Evolutionary conservation across 2,113 vertebrate genomes (phyloP).

Genomic region (Nesospiza acunhae): DNA sequence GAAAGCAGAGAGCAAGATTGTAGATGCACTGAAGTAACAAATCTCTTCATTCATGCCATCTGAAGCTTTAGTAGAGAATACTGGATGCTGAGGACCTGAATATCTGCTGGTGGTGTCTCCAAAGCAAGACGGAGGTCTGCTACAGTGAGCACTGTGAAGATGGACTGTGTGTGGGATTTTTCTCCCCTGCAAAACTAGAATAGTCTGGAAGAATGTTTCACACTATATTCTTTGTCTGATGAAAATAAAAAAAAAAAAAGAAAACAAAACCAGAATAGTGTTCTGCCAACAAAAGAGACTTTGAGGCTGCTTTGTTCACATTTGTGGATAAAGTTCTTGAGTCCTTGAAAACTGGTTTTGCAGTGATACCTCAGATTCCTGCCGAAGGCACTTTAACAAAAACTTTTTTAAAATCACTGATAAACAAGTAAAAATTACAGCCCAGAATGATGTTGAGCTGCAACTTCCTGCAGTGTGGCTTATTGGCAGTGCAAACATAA

Average conservation of each 20-base stretch:
- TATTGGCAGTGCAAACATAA: not conserved
- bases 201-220: not conserved
- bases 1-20: not conserved
- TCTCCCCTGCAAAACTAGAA: not conserved
- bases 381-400: not conserved
- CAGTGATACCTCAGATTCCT: not conserved
- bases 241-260: not conserved
- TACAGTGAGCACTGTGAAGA: not conserved
- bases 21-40: not conserved
- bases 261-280: not conserved
- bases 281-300: not conserved
- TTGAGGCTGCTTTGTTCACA: not conserved
- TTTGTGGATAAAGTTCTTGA: not conserved
- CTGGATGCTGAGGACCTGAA: not conserved
- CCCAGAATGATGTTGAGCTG: not conserved
- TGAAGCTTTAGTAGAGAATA: not conserved
- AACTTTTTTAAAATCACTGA: conserved; percentile 2
- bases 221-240: not conserved
- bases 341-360: conserved; percentile 11
- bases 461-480: not conserved
- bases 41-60: not conserved
- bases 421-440: not conserved
- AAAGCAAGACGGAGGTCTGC: not conserved
- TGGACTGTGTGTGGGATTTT: not conserved
- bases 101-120: not conserved